A percentile compares a stretch with the other conserved stretches of the same genome.
phyloP scores from a whole-genome alignment of 2,888 invertebrate genomes.

The Conomelus anceps region DNA sequence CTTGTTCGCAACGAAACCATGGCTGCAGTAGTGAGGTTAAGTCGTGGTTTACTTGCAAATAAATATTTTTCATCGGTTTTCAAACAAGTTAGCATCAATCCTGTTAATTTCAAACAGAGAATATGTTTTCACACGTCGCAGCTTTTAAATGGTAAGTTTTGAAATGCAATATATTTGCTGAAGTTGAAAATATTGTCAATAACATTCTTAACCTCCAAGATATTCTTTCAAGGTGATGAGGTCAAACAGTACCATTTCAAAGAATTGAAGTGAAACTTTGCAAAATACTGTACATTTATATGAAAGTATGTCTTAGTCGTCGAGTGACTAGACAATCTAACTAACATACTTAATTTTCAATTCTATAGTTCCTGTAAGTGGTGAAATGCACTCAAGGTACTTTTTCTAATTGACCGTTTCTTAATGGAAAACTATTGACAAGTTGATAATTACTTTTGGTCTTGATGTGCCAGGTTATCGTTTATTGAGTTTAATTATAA shows the following conservation, averaged over 20 bases:
- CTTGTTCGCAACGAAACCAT: not conserved
- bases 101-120: not conserved
- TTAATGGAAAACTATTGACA: too few species aligned
- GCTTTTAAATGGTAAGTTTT: slow-evolving; percentile 29
- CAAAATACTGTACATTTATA: not conserved
- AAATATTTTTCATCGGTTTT: not conserved
- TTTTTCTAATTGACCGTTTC: too few species aligned
- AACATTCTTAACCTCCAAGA: not conserved
- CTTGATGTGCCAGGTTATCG: too few species aligned
- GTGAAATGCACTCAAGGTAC: too few species aligned
- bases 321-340: not conserved
- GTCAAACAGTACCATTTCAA: not conserved
- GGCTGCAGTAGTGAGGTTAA: slow-evolving; percentile 4
- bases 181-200: not conserved
- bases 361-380: too few species aligned
- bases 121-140: slow-evolving; percentile 29
- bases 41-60: not conserved
- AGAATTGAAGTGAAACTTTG: not conserved
- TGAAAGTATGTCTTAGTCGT: too few species aligned
- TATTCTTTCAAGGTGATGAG: not conserved
- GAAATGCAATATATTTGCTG: not conserved
- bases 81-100: not conserved
- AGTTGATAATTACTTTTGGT: too few species aligned
- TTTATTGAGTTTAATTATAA: too few species aligned
- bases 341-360: too few species aligned